phyloP scores from a whole-genome alignment of 2,113 vertebrate species.

The Microcebus ravelobensis region DNA sequence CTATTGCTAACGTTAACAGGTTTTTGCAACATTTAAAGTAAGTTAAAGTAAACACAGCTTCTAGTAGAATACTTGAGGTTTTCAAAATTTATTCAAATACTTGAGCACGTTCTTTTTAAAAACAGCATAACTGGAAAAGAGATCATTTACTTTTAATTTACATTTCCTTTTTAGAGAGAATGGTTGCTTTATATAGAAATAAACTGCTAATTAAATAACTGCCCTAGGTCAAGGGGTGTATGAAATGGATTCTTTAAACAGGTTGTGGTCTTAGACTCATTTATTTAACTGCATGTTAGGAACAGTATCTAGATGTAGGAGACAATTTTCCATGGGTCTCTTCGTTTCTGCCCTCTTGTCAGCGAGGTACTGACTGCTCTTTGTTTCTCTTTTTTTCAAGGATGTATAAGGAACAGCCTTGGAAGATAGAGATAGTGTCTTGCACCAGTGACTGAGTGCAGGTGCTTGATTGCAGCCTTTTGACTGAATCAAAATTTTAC shows the following conservation, averaged over 20 bases:
- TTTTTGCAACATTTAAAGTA: slow-evolving; percentile 55
- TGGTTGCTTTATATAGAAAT: neutral
- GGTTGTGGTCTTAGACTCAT: neutral
- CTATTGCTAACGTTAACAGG: slow-evolving; percentile 52
- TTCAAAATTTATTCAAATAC: slow-evolving; percentile 14
- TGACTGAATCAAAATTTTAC: too few species aligned
- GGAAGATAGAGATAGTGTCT: neutral
- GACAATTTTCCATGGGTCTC: neutral
- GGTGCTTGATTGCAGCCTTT: too few species aligned
- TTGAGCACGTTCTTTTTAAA: neutral
- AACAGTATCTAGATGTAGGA: neutral
- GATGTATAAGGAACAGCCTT: slow-evolving; percentile 14
- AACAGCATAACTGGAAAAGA: neutral
- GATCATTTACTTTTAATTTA: neutral
- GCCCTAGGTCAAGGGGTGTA: neutral
- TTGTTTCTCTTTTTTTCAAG: slow-evolving; percentile 63
- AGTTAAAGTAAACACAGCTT: neutral
- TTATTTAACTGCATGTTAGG: neutral
- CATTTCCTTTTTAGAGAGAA: neutral
- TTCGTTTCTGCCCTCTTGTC: neutral
- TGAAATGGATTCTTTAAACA: neutral
- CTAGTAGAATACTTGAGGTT: neutral
- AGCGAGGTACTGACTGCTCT: neutral
- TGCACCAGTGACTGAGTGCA: neutral
- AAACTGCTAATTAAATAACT: slow-evolving; percentile 12